A percentile compares a stretch with the other conserved stretches of the same genome.
phyloP scores from a whole-genome alignment of 2,113 vertebrate genomes.

The Sinocyclocheilus anshuiensis region DNA sequence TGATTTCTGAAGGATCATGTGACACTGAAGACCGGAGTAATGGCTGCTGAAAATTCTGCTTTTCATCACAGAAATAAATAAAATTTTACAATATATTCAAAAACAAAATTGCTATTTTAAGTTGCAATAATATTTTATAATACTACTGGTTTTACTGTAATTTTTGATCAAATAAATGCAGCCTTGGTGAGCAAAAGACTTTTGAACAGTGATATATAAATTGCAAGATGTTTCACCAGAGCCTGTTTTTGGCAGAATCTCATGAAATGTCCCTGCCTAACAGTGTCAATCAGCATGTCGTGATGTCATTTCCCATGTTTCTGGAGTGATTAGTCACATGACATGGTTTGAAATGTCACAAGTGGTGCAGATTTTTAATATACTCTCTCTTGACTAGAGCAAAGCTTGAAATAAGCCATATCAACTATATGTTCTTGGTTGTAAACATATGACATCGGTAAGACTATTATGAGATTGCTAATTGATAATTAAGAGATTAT shows the following conservation, averaged over 20 bases:
- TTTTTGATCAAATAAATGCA: background rate
- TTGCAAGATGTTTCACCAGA: background rate
- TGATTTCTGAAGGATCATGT: background rate
- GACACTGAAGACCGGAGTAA: background rate
- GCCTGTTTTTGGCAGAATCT: background rate
- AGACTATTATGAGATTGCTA: slow-evolving; percentile 2
- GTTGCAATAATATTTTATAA: background rate
- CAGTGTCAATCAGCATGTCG: background rate
- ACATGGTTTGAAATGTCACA: background rate
- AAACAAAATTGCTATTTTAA: background rate
- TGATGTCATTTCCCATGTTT: background rate
- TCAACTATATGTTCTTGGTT: background rate
- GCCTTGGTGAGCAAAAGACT: background rate
- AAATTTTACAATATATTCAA: background rate
- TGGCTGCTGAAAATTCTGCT: background rate
- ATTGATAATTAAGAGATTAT: slow-evolving; percentile 36
- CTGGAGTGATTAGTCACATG: background rate
- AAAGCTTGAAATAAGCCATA: background rate
- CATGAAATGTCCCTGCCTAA: background rate
- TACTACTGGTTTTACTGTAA: background rate
- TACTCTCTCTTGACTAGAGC: background rate
- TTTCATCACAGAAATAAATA: background rate
- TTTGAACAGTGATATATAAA: background rate
- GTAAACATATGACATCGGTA: background rate
- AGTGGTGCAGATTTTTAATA: background rate